Conservation (phyloP, 2,797 vertebrate species). For the Hydrolagus colliei region DNA sequence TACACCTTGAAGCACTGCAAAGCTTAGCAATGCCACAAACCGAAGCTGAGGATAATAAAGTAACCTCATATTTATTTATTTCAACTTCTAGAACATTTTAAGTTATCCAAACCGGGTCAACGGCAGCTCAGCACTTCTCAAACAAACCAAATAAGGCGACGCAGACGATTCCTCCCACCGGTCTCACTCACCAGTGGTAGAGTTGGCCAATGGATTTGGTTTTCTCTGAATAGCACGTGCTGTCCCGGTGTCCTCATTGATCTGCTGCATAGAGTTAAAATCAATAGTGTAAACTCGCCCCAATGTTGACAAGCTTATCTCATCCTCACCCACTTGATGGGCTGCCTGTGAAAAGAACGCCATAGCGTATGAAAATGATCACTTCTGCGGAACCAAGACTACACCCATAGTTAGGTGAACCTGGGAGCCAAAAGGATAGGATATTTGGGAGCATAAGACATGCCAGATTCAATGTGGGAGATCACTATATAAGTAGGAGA, state of each 20-base stretch:
- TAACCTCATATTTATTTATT: neutral
- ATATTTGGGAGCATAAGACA: no score
- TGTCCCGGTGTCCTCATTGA: slow-evolving; percentile 98
- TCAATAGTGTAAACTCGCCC: slow-evolving; percentile 99
- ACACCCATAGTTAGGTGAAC: neutral
- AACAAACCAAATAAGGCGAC: neutral
- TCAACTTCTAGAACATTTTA: no score
- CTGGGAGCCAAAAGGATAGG: no score
- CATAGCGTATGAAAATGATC: slow-evolving; percentile 30
- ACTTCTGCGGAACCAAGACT: slow-evolving; percentile 21
- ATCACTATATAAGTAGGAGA: no score
- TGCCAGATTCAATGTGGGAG: no score
- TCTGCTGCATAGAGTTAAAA: slow-evolving; percentile 99
- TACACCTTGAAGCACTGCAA: no score
- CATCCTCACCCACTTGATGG: slow-evolving; percentile 98
- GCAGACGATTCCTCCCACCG: neutral
- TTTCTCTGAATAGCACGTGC: slow-evolving; percentile 98
- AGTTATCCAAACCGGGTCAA: neutral
- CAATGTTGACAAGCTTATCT: slow-evolving; percentile 96
- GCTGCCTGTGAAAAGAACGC: slow-evolving; percentile 70
- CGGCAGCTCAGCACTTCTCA: neutral
- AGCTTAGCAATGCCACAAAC: no score
- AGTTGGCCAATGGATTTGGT: slow-evolving; percentile 96
- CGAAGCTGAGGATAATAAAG: no score
- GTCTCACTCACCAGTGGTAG: slow-evolving; percentile 78